These are phyloP conservation scores for Oligia latruncula DNA, from an alignment of 2,888 invertebrate genomes.

Conservation along the genomic window DNA sequence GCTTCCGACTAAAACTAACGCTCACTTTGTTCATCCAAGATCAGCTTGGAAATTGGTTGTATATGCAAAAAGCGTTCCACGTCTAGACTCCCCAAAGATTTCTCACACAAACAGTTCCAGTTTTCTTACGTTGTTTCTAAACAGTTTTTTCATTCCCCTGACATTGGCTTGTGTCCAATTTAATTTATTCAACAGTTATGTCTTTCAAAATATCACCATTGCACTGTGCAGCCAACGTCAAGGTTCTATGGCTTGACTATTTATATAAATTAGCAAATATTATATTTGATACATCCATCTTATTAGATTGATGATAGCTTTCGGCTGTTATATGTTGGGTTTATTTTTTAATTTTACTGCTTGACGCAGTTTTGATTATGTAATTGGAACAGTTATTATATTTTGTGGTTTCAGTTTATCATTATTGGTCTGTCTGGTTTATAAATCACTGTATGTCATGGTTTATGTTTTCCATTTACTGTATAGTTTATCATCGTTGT, in stretches of 20 bases:
- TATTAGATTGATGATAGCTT: conserved; percentile 51
- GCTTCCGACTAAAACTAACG: conserved; percentile 3
- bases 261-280: conserved; percentile 64
- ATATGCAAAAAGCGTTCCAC: conserved; percentile 20
- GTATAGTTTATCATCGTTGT: neutral
- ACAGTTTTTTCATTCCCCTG: conserved; percentile 65
- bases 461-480: neutral
- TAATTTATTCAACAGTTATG: conserved; percentile 83
- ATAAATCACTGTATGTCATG: neutral
- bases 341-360: conserved; percentile 37
- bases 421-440: neutral
- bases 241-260: conserved; percentile 71
- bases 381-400: conserved; percentile 27
- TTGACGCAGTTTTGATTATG: conserved; percentile 46
- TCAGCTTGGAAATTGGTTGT: conserved; percentile 30
- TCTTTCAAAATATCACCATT: conserved; percentile 81
- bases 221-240: conserved; percentile 80
- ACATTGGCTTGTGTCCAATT: conserved; percentile 81
- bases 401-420: conserved; percentile 3
- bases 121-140: conserved; percentile 60
- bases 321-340: conserved; percentile 8
- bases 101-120: conserved; percentile 40
- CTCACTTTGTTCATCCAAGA: conserved; percentile 15
- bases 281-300: conserved; percentile 60
- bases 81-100: conserved; percentile 32